Base-by-base conservation (phyloP, 2,797 vertebrate species). In the Acrossocheilus wenchowensis region DNA sequence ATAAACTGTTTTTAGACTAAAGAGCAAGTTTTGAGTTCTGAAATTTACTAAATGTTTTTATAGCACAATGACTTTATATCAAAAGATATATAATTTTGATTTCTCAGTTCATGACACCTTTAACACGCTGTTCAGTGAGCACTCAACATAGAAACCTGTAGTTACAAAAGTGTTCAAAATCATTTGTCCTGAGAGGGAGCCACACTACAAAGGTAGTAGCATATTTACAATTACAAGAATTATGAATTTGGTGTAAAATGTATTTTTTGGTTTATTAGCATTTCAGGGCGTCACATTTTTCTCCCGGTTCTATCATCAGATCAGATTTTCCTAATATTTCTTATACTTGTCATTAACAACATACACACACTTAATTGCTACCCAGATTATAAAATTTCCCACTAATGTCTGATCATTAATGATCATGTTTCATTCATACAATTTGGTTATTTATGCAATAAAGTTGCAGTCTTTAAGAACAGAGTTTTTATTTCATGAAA, bases 111-210 rank as follows among this genome's bases (percentile, higher is more conserved):
- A 62, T 62, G n/a, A 62, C 60, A 21, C 36, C n/a, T n/a, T 12
- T 74, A 73, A 26, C 57, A 9, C 4, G 15, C 9, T 66, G 26
- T 84, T 39, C 1, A 77, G 2, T 34, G 2, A 45, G 17, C 34
- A 71, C 4, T 72, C 6, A 82, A 45, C 73, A 45, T 6, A 75
- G 36, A 69, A 54, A 69, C 54, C 39, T 26, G 48, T 64, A 6
- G 66, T 50, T 15, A 69, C 19, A 68, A 19, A 1, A 64, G 15
- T 21, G n/a, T 30, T 34, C 48, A 78, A 30, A 10, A 69, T 34
- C 19, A 64, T 66, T 66, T 39, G 72, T 45, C 75, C 64, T 85
- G 75, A 79, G 74, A 78, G 30, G 54, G 30, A 14, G 48, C 23
- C 23, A 34, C n/a, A 50, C 9, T 39, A 69, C 43, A 81, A 36